Base-by-base conservation (phyloP, 2,888 invertebrate genomes). In the Pristionchus entomophagus region DNA sequence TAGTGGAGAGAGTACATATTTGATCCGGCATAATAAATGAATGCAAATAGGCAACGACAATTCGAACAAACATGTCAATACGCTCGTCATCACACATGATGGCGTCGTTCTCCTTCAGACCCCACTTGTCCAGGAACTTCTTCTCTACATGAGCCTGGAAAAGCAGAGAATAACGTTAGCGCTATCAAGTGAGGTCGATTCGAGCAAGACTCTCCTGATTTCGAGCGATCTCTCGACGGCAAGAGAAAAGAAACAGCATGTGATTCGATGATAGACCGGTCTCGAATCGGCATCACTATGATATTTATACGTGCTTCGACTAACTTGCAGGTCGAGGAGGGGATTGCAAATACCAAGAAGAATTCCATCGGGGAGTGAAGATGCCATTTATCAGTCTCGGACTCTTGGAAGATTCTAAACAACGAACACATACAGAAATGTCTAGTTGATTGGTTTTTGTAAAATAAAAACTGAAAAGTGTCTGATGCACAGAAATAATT, bases 331-430 rank as follows among this genome's bases (percentile, higher is more conserved):
- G 93, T 99, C 99, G 92, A 99, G 94, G 86, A 99, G 95, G 8
- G 99, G 99, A 94, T 99, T 99, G 84, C 99, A 98, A 94, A 98
- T 96, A 32, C 98, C 98, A 88, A 99, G 95, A 98, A 99, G 88
- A 29, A 88, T 86, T 81, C 90, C 89, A 84, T 90, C 90, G 49
- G 86, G 62, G 29, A 86, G 81, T 35, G 45, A 59, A 38, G 69
- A 4, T 62, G 65, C 65, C 86, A 84, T 84, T 38, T 84, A 69
- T 41, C 73, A n/a, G 29, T 62, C 62, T 35, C 19, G n/a, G n/a
- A n/a, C n/a, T n/a, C n/a, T n/a, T n/a, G n/a, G n/a, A n/a, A n/a
- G n/a, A n/a, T n/a, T n/a, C n/a, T n/a, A n/a, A n/a, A n/a, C n/a
- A n/a, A n/a, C n/a, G n/a, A n/a, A n/a, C n/a, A n/a, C n/a, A n/a